These are phyloP conservation scores for Rhopalosiphum padi DNA, from an alignment of 1,140 invertebrate genomes.

Conservation along the genomic window DNA sequence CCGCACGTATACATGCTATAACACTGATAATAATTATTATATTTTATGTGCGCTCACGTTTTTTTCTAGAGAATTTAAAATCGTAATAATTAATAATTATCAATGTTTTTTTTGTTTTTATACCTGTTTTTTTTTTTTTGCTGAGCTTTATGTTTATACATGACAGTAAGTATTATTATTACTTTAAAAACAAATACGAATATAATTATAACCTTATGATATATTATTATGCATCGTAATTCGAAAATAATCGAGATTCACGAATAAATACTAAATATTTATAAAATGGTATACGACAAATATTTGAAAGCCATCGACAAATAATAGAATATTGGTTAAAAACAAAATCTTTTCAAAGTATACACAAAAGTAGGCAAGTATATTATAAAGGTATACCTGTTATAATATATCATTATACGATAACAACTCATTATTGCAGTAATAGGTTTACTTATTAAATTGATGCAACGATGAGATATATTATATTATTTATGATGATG, in stretches of 20 bases:
- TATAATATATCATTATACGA: background rate
- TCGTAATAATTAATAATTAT: background rate
- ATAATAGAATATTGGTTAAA: background rate
- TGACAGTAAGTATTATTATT: background rate
- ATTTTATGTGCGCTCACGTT: background rate
- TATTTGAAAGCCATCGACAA: background rate
- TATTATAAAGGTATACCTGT: background rate
- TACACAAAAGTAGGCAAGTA: background rate
- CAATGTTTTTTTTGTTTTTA: background rate
- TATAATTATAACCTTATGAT: background rate
- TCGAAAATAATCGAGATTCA: background rate
- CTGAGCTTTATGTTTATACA: background rate
- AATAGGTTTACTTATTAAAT: background rate
- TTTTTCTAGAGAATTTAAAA: background rate
- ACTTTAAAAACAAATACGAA: background rate
- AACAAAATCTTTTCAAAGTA: background rate
- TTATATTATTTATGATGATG: background rate
- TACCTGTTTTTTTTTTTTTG: background rate
- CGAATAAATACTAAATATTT: background rate
- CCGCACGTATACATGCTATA: background rate
- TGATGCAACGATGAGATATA: background rate
- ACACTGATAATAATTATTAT: constrained; percentile 2
- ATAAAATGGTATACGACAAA: background rate
- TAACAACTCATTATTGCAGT: background rate
- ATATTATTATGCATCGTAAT: background rate